These are phyloP conservation scores for Benitochromis conjunctus DNA, from an alignment of 2,113 vertebrate genomes.

Conservation along the genomic window DNA sequence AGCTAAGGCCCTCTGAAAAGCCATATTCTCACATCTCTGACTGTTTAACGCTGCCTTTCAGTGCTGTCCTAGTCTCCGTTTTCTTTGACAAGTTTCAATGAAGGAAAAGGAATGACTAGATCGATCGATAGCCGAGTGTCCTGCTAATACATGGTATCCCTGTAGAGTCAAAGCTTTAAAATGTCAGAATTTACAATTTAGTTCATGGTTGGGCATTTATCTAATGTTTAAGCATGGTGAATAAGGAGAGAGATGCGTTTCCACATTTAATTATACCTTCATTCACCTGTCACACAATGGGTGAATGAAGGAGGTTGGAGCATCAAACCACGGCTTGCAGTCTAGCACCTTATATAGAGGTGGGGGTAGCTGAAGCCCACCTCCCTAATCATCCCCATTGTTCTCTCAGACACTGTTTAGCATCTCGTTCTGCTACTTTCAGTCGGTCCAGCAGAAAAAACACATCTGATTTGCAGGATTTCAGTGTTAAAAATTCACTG, in stretches of 20 bases:
- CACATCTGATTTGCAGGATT: slow-evolving; percentile 23
- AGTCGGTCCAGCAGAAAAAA: slow-evolving; percentile 17
- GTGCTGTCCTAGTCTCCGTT: slow-evolving; percentile 11
- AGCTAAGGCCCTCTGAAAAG: slow-evolving; percentile 52
- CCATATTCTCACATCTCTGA: slow-evolving; percentile 59
- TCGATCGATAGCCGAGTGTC: neutral
- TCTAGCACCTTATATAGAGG: slow-evolving; percentile 2
- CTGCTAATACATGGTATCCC: slow-evolving; percentile 7
- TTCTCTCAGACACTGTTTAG: slow-evolving; percentile 13
- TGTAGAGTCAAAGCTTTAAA: slow-evolving; percentile 16
- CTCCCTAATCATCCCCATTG: neutral
- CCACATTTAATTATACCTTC: neutral
- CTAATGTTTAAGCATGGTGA: neutral
- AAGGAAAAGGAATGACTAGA: slow-evolving; percentile 21
- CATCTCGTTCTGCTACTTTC: slow-evolving; percentile 27
- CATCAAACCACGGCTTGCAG: neutral
- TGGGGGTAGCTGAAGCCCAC: neutral
- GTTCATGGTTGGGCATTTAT: slow-evolving; percentile 12
- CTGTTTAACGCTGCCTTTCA: slow-evolving; percentile 43
- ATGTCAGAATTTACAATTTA: slow-evolving; percentile 23
- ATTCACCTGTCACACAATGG: neutral
- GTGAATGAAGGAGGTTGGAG: neutral
- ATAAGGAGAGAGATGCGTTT: neutral
- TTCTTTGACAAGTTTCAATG: slow-evolving; percentile 9
- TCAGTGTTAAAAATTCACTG: slow-evolving; percentile 33